Conservation (phyloP, 1,140 invertebrate species). For the Oryctes rhinoceros region DNA sequence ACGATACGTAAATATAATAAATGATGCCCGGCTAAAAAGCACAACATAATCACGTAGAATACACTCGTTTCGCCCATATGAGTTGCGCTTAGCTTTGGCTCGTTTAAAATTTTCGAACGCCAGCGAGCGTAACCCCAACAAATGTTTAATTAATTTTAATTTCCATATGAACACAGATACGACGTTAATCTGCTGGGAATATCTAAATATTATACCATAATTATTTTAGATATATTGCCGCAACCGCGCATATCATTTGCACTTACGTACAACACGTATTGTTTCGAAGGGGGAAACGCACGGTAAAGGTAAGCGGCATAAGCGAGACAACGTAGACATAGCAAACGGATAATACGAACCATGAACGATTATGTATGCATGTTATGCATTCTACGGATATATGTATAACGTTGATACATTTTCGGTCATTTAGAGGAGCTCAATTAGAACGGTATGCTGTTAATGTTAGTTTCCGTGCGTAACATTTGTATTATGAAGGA, state of each 20-base stretch:
- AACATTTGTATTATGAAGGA: no score
- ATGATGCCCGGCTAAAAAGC: no score
- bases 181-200: slow-evolving; percentile 24
- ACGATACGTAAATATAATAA: no score
- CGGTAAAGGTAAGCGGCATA: background rate
- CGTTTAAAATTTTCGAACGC: slow-evolving; percentile 5
- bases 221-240: slow-evolving; percentile 31
- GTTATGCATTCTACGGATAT: background rate
- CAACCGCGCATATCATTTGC: slow-evolving; percentile 5
- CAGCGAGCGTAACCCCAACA: slow-evolving; percentile 24
- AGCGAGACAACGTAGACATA: background rate
- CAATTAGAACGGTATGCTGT: slow-evolving; percentile 23
- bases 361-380: no score
- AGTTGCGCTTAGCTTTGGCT: no score
- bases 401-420: background rate
- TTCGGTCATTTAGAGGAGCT: background rate
- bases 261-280: background rate
- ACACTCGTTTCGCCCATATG: no score
- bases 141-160: slow-evolving; percentile 38
- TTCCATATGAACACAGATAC: slow-evolving; percentile 33
- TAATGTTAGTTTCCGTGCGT: background rate
- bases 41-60: no score
- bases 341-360: background rate
- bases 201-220: slow-evolving; percentile 36
- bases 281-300: background rate